A percentile compares a stretch with the other conserved stretches of the same genome.
These are phyloP conservation scores for Lissocephala sabroskyi DNA, from an alignment of 2,888 invertebrate genomes.

Conservation along the genomic window DNA sequence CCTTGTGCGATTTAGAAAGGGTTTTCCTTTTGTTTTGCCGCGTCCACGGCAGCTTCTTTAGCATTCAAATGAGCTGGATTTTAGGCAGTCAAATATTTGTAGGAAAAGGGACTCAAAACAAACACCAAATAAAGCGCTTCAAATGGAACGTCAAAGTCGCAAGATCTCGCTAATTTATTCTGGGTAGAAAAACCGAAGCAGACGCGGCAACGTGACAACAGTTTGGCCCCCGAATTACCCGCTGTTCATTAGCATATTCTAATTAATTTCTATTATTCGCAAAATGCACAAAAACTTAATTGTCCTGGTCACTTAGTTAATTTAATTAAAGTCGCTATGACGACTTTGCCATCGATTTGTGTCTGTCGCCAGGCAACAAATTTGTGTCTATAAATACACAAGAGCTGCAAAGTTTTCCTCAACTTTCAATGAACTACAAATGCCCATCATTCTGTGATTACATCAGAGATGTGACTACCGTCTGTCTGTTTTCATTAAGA, in stretches of 20 bases:
- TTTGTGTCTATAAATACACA: too few relatives aligned
- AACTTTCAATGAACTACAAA: background rate
- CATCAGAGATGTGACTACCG: slow-evolving; percentile 18
- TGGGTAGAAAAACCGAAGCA: slow-evolving; percentile 42
- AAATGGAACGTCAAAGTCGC: slow-evolving; percentile 7
- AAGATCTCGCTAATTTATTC: slow-evolving; percentile 50
- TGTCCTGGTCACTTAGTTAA: slow-evolving; percentile 60
- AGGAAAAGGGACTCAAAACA: too few relatives aligned
- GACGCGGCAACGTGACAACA: slow-evolving; percentile 14
- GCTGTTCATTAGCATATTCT: slow-evolving; percentile 58
- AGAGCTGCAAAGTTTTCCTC: too few relatives aligned
- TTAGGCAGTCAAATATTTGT: background rate
- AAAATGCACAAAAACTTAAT: slow-evolving; percentile 59
- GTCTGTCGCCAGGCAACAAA: slow-evolving; percentile 8
- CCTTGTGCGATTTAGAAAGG: too few relatives aligned
- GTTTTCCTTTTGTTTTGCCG: too few relatives aligned
- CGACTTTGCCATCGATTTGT: slow-evolving; percentile 25
- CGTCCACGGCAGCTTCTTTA: too few relatives aligned
- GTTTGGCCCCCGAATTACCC: slow-evolving; percentile 2
- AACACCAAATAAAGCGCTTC: too few relatives aligned
- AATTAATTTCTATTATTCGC: slow-evolving; percentile 64
- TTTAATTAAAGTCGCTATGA: slow-evolving; percentile 51
- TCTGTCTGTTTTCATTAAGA: slow-evolving; percentile 34
- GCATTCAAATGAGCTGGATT: slow-evolving; percentile 5
- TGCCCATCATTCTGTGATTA: slow-evolving; percentile 34